Evolutionary conservation across 2,888 invertebrate genomes (phyloP), one percentile per base, ranked within the genome.

Genomic region (Melipona bicolor): DNA sequence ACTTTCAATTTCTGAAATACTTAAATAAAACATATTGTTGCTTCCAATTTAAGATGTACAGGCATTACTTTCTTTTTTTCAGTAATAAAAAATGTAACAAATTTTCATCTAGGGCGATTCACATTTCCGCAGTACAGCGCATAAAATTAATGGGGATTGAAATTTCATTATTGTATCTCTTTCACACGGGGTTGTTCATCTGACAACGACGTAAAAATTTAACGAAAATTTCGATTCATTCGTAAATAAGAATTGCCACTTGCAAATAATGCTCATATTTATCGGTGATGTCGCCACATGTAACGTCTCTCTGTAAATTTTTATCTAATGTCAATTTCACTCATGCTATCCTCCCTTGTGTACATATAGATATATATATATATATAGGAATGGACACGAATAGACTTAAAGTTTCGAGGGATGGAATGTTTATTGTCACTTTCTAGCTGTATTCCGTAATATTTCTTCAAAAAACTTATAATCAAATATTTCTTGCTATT

Each of bases 361-460:
- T 83, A 70, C 82, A 70, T 76, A n/a, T n/a, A n/a, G n/a, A 19
- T 19, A n/a, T 71, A 36, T 83, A 67, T 62, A 9, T 73, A 69
- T 52, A 73, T 68, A 68, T 54, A 13, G n/a, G 21, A 77, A 70
- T 75, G 61, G 70, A 75, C 52, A 32, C 50, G 73, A 82, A 74
- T 78, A 70, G 62, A 70, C 50, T 32, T 79, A 65, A 73, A 72
- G 27, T 24, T 5, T 24, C 13, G 5, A 59, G 65, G 9, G 24
- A 78, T 74, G 50, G 13, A 56, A 78, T 78, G 15, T 84, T 84
- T 78, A 78, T 61, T 64, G 19, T 74, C 49, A 15, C 19, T 54
- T 77, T 65, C 43, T 70, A 65, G 62, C 15, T 15, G 43, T 62
- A 74, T 62, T 82, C 36, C 64, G 56, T 81, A 64, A 70, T 78